Conservation (phyloP, 2,888 invertebrate species). For the Tenthredo notha region DNA sequence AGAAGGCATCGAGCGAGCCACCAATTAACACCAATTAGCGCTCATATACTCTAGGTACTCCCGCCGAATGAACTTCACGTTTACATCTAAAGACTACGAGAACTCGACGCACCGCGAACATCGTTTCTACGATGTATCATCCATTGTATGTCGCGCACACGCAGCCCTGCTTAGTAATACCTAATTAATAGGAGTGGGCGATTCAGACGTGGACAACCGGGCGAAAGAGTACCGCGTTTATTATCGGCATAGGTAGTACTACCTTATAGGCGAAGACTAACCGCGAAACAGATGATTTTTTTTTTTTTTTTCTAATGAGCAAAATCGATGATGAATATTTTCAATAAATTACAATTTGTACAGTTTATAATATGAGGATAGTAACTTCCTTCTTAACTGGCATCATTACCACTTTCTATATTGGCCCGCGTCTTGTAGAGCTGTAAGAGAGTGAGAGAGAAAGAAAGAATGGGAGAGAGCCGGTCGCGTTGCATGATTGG, state of each 20-base stretch:
- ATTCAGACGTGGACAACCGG: constrained; percentile 30
- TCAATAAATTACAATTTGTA: constrained; percentile 12
- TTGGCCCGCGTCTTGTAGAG: constrained; percentile 43
- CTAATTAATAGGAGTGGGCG: constrained; percentile 54
- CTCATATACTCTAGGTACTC: constrained; percentile 76
- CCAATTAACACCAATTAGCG: constrained; percentile 78
- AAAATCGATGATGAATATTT: background rate
- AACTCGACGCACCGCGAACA: constrained; percentile 32
- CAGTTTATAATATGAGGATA: background rate
- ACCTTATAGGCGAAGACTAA: background rate
- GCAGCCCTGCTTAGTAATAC: constrained; percentile 45
- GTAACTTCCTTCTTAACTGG: background rate
- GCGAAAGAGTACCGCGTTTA: constrained; percentile 22
- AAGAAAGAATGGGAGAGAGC: constrained; percentile 40
- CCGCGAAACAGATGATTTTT: background rate
- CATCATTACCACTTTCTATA: constrained; percentile 42
- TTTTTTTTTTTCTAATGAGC: background rate
- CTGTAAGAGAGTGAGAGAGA: constrained; percentile 51
- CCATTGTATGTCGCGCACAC: constrained; percentile 50
- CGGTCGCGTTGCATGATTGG: constrained; percentile 63
- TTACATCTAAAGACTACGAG: constrained; percentile 58
- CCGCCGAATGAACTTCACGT: constrained; percentile 65
- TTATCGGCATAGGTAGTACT: background rate
- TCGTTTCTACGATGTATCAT: constrained; percentile 35
- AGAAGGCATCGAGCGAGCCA: constrained; percentile 73